phyloP scores from a whole-genome alignment of 30 jellyfish, hydroid and myxozoan species.

The Mastigias papua region DNA sequence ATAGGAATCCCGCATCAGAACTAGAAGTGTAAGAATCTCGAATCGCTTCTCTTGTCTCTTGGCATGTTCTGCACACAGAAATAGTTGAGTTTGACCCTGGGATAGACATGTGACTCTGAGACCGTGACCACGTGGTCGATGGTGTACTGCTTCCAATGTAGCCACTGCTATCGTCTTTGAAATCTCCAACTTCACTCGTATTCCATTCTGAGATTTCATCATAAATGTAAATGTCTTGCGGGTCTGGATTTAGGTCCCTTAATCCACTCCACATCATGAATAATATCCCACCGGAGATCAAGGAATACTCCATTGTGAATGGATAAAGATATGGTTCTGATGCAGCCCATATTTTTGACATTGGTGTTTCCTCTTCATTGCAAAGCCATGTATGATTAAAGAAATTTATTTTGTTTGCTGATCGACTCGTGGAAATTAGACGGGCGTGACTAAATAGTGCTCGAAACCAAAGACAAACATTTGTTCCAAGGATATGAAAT shows the following conservation, averaged over 20 bases:
- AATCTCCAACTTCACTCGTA: conserved; percentile 79
- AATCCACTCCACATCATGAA: conserved; percentile 98
- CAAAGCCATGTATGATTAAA: conserved; percentile 60
- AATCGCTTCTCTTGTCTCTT: conserved; percentile 83
- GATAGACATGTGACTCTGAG: conserved; percentile 91
- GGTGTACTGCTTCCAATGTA: conserved; percentile 89
- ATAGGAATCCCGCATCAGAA: conserved; percentile 94
- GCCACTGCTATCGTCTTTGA: conserved; percentile 94
- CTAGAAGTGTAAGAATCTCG: conserved; percentile 86
- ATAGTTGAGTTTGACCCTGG: conserved; percentile 79
- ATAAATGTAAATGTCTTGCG: conserved; percentile 93
- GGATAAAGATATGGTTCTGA: conserved; percentile 96
- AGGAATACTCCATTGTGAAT: conserved; percentile 95
- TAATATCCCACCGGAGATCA: conserved; percentile 93
- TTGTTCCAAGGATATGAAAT: conserved; percentile 94
- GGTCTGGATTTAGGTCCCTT: conserved; percentile 96
- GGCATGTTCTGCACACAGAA: conserved; percentile 91
- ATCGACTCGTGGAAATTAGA: conserved; percentile 44
- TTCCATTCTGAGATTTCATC: conserved; percentile 85
- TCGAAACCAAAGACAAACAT: conserved; percentile 96
- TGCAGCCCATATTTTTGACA: conserved; percentile 87
- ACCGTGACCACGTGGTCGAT: conserved; percentile 82
- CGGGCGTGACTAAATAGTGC: conserved; percentile 91
- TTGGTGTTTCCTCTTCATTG: conserved; percentile 67
- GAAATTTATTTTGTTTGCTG: background rate